phyloP scores from a whole-genome alignment of 2,888 invertebrate genomes.

The Lissonota sp. region DNA sequence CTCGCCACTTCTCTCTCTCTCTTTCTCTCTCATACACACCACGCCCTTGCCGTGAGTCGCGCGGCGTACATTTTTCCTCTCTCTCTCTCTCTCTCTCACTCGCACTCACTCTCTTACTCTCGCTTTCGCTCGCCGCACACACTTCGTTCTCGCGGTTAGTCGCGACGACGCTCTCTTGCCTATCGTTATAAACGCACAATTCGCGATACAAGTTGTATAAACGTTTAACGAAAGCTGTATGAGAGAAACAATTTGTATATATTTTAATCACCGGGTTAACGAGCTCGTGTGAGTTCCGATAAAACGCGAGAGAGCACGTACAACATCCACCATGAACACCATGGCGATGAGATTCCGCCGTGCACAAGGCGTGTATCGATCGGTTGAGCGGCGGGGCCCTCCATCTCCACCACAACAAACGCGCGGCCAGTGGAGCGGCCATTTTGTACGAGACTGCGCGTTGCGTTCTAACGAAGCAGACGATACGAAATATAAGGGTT shows the following conservation, averaged over 20 bases:
- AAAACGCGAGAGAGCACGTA: conserved; percentile 76
- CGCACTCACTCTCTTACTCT: conserved; percentile 32
- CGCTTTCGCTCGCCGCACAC: conserved; percentile 49
- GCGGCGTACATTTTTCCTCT: conserved; percentile 52
- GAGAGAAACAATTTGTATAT: conserved; percentile 41
- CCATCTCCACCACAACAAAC: conserved; percentile 77
- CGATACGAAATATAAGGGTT: conserved; percentile 76
- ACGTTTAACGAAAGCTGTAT: conserved; percentile 7
- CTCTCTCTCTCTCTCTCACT: conserved; percentile 40
- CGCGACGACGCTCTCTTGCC: neutral
- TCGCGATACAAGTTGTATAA: conserved; percentile 8
- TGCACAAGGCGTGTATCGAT: conserved; percentile 78
- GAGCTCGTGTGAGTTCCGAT: conserved; percentile 70
- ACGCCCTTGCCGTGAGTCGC: conserved; percentile 63
- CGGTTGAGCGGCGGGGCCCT: conserved; percentile 77
- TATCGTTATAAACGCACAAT: neutral
- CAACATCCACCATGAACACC: conserved; percentile 79
- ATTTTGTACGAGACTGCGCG: conserved; percentile 84
- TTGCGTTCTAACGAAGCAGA: conserved; percentile 79
- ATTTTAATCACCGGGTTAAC: conserved; percentile 71
- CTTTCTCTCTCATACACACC: conserved; percentile 41
- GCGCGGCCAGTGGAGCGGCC: conserved; percentile 76
- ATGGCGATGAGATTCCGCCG: conserved; percentile 77
- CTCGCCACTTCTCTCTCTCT: neutral
- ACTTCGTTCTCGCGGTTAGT: conserved; percentile 19